These are phyloP conservation scores for Peromyscus californicus DNA, from an alignment of 2,113 vertebrate species.

Conservation along the genomic window DNA sequence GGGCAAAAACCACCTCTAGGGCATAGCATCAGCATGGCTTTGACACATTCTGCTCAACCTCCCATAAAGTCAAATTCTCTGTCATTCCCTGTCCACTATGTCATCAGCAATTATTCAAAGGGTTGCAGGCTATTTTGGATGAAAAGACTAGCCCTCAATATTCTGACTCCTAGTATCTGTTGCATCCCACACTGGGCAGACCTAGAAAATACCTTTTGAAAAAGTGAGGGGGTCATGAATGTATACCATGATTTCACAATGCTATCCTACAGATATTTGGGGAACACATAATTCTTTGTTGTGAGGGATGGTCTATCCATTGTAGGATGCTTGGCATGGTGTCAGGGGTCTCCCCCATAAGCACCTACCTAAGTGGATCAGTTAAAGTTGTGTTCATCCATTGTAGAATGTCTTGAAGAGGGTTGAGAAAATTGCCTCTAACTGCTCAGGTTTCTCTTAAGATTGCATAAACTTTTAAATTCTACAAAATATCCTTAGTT, in stretches of 20 bases:
- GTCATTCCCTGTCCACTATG: background rate
- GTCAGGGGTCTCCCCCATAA: background rate
- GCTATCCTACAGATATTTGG: background rate
- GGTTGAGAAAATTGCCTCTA: background rate
- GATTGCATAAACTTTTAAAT: background rate
- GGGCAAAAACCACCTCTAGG: background rate
- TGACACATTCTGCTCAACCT: background rate
- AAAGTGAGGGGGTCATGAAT: background rate
- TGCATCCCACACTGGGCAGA: background rate
- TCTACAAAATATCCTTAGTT: background rate
- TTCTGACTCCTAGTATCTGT: background rate
- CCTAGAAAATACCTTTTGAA: conserved; percentile 25
- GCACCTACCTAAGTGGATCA: background rate
- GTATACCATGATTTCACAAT: background rate
- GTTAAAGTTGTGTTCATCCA: background rate
- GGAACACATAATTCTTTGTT: background rate
- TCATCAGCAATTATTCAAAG: background rate
- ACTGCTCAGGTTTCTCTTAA: background rate
- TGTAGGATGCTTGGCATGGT: background rate
- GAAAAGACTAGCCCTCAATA: background rate
- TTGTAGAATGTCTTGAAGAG: background rate
- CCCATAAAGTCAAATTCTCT: background rate
- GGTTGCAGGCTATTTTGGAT: conserved; percentile 37
- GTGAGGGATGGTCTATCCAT: background rate
- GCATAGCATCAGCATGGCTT: background rate